Conservation (phyloP, 64 coral and sea anemone genomes). For the Cladopsammia gracilis region DNA sequence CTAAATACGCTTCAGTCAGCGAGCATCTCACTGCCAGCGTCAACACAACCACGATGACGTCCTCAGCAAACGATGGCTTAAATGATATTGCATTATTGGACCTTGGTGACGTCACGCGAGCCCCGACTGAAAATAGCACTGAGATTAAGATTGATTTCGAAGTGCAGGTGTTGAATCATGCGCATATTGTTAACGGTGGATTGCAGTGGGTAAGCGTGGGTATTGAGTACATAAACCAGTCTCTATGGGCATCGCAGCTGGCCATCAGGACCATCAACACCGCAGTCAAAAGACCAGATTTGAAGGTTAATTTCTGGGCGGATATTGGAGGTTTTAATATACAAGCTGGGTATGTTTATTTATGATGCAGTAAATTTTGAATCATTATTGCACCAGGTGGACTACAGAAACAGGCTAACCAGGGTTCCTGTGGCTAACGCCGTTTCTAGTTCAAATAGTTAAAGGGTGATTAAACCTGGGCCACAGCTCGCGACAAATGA, state of each 20-base stretch:
- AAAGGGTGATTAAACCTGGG: too few species aligned
- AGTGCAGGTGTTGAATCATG: slow-evolving; percentile 74
- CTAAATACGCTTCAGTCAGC: slow-evolving; percentile 11
- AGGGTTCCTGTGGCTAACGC: too few species aligned
- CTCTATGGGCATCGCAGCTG: slow-evolving; percentile 72
- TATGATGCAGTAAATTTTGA: background rate
- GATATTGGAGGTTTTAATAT: background rate
- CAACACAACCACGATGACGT: slow-evolving; percentile 28
- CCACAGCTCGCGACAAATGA: too few species aligned
- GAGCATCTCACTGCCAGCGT: slow-evolving; percentile 17
- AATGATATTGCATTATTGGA: slow-evolving; percentile 65
- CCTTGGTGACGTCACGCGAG: slow-evolving; percentile 53
- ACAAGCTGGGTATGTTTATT: background rate
- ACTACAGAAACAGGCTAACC: too few species aligned
- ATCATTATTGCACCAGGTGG: too few species aligned
- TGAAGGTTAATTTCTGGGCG: slow-evolving; percentile 19
- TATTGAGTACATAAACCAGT: slow-evolving; percentile 67
- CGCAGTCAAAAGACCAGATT: slow-evolving; percentile 44
- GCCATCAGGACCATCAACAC: slow-evolving; percentile 34
- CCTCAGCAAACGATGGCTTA: slow-evolving; percentile 56
- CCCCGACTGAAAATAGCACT: slow-evolving; percentile 2
- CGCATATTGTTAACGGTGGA: slow-evolving; percentile 46
- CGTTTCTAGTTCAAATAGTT: too few species aligned
- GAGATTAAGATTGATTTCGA: slow-evolving; percentile 60
- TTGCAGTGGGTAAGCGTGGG: slow-evolving; percentile 79